These are phyloP conservation scores for Andricus quercusramuli DNA, from an alignment of 2,888 invertebrate species.

Conservation along the genomic window DNA sequence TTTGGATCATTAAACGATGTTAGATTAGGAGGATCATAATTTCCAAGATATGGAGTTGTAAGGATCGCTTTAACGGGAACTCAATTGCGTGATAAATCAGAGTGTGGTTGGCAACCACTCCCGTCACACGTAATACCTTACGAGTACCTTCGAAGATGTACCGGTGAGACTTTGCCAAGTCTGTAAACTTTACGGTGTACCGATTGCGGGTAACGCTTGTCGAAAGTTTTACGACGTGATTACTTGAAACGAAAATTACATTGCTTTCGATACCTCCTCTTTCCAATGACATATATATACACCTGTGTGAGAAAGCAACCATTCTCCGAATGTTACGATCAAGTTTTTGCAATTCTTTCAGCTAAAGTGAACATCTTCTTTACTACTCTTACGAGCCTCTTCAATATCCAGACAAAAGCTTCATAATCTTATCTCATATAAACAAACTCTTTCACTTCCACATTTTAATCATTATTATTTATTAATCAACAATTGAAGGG, in stretches of 20 bases:
- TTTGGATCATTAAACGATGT: neutral
- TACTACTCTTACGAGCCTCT: conserved; percentile 1
- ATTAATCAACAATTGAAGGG: too few relatives aligned
- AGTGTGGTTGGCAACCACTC: conserved; percentile 61
- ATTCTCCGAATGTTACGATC: conserved; percentile 31
- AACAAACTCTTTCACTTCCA: too few relatives aligned
- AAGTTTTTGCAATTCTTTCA: conserved; percentile 34
- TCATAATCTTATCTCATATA: neutral
- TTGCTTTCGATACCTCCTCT: conserved; percentile 34
- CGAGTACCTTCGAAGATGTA: conserved; percentile 62
- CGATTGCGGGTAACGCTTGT: conserved; percentile 45
- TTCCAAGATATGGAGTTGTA: conserved; percentile 48
- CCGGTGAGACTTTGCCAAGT: conserved; percentile 58
- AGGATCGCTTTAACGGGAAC: conserved; percentile 55
- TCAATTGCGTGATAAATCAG: conserved; percentile 63
- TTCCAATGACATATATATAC: conserved; percentile 36
- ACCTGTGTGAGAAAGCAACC: conserved; percentile 29
- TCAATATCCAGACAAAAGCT: neutral
- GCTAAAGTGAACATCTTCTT: conserved; percentile 7
- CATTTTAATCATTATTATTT: too few relatives aligned
- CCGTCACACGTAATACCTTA: conserved; percentile 57
- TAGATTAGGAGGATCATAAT: conserved; percentile 17
- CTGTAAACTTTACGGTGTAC: conserved; percentile 59
- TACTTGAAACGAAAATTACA: conserved; percentile 40
- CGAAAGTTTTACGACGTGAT: conserved; percentile 40